These are phyloP conservation scores for Sinocyclocheilus anophthalmus DNA, from an alignment of 2,113 vertebrate genomes.

Conservation along the genomic window DNA sequence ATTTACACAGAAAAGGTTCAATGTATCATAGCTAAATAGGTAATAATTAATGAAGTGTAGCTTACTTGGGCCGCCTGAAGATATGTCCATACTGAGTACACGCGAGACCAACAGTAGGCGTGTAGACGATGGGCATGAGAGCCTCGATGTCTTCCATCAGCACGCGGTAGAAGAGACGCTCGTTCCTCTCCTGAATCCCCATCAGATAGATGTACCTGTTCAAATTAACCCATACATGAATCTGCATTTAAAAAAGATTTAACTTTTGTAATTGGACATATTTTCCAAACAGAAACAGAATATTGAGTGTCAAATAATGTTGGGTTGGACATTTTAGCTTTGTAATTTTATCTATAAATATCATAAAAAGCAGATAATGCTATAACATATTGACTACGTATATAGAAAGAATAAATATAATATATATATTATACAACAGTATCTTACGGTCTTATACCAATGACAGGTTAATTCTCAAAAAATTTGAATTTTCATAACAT, in stretches of 20 bases:
- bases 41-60: not conserved
- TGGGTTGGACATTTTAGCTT: not conserved
- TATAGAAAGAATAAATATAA: no score
- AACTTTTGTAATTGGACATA: not conserved
- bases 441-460: no score
- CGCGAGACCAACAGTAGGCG: conserved; percentile 94
- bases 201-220: conserved; percentile 94
- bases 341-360: not conserved
- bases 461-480: no score
- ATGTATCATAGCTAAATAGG: not conserved
- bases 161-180: conserved; percentile 91
- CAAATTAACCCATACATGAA: conserved; percentile 16
- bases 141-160: conserved; percentile 93
- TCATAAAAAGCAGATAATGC: not conserved
- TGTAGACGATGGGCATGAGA: conserved; percentile 97
- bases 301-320: not conserved
- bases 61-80: conserved; percentile 96
- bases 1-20: not conserved
- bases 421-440: no score
- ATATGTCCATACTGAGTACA: conserved; percentile 98
- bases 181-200: conserved; percentile 97
- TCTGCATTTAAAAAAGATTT: not conserved
- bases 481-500: no score
- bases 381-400: not conserved
- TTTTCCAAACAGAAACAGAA: not conserved